Percentiles rank a stretch among this genome's conserved stretches.
Conservation (phyloP, 1,140 invertebrate genomes). For the Drosophila melanica region DNA sequence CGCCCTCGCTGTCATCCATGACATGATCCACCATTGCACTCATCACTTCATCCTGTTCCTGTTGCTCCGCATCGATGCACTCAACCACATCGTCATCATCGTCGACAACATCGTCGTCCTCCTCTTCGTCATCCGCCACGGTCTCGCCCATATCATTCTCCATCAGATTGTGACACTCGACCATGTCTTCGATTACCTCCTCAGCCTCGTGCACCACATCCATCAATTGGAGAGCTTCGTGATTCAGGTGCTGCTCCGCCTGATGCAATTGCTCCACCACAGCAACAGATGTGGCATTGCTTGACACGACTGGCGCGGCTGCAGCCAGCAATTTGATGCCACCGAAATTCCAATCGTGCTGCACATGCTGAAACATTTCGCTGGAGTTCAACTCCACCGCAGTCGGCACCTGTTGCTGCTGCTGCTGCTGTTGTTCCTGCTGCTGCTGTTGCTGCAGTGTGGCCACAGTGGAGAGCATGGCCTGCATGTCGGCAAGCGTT, state of each 20-base stretch:
- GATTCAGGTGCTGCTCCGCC: constrained; percentile 40
- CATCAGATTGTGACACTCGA: constrained; percentile 65
- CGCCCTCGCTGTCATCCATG: constrained; percentile 57
- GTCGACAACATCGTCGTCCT: constrained; percentile 61
- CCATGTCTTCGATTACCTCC: constrained; percentile 65
- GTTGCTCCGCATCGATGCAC: constrained; percentile 40
- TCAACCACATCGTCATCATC: constrained; percentile 63
- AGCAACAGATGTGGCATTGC: constrained; percentile 10
- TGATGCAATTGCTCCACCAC: constrained; percentile 42
- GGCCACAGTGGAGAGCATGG: constrained; percentile 62
- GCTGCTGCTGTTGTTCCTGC: constrained; percentile 34
- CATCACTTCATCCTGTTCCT: constrained; percentile 59
- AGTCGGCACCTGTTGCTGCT: constrained; percentile 36
- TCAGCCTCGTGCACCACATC: constrained; percentile 70
- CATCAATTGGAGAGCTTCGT: constrained; percentile 73
- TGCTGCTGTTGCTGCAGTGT: constrained; percentile 61
- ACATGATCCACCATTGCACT: constrained; percentile 59
- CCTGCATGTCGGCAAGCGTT: constrained; percentile 59
- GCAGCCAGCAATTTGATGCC: constrained; percentile 65
- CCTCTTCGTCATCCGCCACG: constrained; percentile 55
- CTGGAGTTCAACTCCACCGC: constrained; percentile 59
- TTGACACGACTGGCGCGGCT: constrained; percentile 24
- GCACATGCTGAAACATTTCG: constrained; percentile 80
- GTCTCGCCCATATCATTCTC: constrained; percentile 63
- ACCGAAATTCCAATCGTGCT: constrained; percentile 83